phyloP scores from a whole-genome alignment of 2,113 vertebrate genomes.

The Mixornis gularis region DNA sequence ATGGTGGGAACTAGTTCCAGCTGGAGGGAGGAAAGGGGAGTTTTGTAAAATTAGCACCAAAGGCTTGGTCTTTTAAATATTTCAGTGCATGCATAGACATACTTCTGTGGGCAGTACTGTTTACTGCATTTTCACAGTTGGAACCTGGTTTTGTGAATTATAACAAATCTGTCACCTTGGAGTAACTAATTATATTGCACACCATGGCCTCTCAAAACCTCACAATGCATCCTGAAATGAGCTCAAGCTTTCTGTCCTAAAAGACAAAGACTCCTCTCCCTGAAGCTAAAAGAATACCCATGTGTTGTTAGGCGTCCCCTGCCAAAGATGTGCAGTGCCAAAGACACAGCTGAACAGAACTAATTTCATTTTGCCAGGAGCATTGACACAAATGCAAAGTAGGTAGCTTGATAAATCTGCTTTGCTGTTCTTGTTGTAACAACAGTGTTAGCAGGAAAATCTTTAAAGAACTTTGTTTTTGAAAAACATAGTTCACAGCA shows the following conservation, averaged over 20 bases:
- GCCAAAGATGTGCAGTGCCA: not conserved
- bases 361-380: slow-evolving; percentile 24
- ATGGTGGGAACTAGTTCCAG: not conserved
- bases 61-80: not conserved
- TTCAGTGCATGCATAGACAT: not conserved
- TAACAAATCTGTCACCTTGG: not conserved
- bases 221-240: not conserved
- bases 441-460: not conserved
- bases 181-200: not conserved
- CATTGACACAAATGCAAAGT: not conserved
- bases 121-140: not conserved
- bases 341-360: not conserved
- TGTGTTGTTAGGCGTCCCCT: not conserved
- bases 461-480: not conserved
- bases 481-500: not conserved
- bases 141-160: not conserved
- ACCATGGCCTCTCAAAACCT: not conserved
- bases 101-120: not conserved
- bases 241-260: not conserved
- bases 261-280: not conserved
- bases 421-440: not conserved
- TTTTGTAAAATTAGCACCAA: slow-evolving; percentile 1
- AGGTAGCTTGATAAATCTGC: not conserved
- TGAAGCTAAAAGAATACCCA: not conserved
- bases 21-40: not conserved